Evolutionary conservation across 2,888 invertebrate species (phyloP).

Genomic region (Brenthis hecate): DNA sequence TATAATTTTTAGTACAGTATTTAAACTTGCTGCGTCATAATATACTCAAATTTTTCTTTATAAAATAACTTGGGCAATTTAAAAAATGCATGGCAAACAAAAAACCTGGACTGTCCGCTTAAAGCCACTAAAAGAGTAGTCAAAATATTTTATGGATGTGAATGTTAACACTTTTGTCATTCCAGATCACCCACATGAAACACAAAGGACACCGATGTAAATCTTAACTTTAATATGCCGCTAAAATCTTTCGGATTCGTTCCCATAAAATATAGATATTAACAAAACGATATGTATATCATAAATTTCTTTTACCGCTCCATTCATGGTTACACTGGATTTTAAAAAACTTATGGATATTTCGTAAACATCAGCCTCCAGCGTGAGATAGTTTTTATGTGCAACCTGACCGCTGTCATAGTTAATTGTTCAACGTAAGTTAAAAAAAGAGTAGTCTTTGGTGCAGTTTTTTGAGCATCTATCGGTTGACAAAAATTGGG

Average conservation of each 20-base stretch:
- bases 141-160: slow-evolving; percentile 79
- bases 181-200: slow-evolving; percentile 68
- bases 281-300: slow-evolving; percentile 66
- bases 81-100: slow-evolving; percentile 23
- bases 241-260: slow-evolving; percentile 57
- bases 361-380: slow-evolving; percentile 57
- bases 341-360: slow-evolving; percentile 52
- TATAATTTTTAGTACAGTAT: not conserved
- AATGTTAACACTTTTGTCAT: slow-evolving; percentile 80
- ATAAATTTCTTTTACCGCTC: slow-evolving; percentile 62
- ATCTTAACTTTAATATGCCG: slow-evolving; percentile 67
- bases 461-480: slow-evolving; percentile 63
- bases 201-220: slow-evolving; percentile 73
- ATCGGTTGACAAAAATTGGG: slow-evolving; percentile 71
- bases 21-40: slow-evolving; percentile 2
- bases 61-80: not conserved
- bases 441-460: slow-evolving; percentile 67
- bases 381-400: slow-evolving; percentile 52
- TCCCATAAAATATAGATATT: slow-evolving; percentile 75
- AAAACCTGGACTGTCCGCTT: slow-evolving; percentile 51
- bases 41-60: not conserved
- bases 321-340: slow-evolving; percentile 51
- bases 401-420: slow-evolving; percentile 76
- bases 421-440: slow-evolving; percentile 67
- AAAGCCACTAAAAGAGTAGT: slow-evolving; percentile 70